phyloP scores from a whole-genome alignment of 2,888 invertebrate genomes.

The Pasiphila rectangulata region DNA sequence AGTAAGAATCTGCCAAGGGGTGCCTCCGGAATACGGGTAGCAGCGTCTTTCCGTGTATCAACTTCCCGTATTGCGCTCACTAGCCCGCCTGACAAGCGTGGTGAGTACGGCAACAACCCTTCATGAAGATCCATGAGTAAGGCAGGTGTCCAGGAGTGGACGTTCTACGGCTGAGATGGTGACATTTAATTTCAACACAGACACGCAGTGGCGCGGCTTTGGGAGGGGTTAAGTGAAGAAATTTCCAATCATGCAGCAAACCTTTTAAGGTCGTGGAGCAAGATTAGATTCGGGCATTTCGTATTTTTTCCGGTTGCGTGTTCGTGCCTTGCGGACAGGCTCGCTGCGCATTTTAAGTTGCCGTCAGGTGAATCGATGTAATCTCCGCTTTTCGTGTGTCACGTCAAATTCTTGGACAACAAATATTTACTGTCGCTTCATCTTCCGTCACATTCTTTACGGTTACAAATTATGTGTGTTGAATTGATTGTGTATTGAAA shows the following conservation, averaged over 20 bases:
- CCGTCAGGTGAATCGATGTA: conserved; percentile 39
- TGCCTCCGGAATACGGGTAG: too few species aligned
- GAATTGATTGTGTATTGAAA: too few species aligned
- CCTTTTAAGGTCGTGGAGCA: conserved; percentile 57
- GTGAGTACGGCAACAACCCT: too few species aligned
- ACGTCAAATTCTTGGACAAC: conserved; percentile 30
- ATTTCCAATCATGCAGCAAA: neutral
- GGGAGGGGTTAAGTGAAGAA: too few species aligned
- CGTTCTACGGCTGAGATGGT: neutral
- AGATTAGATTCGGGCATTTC: conserved; percentile 67
- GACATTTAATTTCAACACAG: too few species aligned
- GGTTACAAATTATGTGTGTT: conserved; percentile 1
- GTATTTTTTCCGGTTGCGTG: conserved; percentile 59
- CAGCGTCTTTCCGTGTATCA: too few species aligned
- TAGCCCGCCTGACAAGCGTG: too few species aligned
- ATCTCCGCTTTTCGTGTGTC: conserved; percentile 20
- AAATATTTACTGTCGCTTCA: conserved; percentile 4
- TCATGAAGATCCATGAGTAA: too few species aligned
- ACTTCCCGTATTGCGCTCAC: too few species aligned
- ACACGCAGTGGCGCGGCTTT: too few species aligned
- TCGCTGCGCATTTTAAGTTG: conserved; percentile 43
- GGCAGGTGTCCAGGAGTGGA: too few species aligned
- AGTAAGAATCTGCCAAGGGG: too few species aligned
- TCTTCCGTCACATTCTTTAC: conserved; percentile 4
- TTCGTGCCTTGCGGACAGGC: conserved; percentile 46